Percentiles rank a stretch among this genome's conserved stretches.
phyloP scores from a whole-genome alignment of 1,140 invertebrate genomes.

The Cotesia chilonis region DNA sequence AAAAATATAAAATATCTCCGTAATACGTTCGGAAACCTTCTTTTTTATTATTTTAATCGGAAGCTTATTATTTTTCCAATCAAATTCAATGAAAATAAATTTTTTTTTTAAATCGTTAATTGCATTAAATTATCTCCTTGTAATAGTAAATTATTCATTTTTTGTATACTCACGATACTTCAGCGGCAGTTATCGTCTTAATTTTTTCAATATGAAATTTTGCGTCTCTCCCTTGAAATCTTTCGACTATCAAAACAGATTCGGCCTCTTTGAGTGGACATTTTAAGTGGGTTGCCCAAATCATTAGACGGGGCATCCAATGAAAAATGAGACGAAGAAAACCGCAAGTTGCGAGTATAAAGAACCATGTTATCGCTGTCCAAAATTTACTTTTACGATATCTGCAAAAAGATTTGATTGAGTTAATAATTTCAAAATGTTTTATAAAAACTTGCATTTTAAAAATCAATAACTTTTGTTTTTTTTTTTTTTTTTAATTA shows the following conservation, averaged over 20 bases:
- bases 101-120: too few relatives aligned
- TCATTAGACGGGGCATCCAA: conserved; percentile 73
- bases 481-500: too few relatives aligned
- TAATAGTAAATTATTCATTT: background rate
- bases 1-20: too few relatives aligned
- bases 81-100: too few relatives aligned
- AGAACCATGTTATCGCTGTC: conserved; percentile 69
- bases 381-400: conserved; percentile 64
- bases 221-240: conserved; percentile 67
- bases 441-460: too few relatives aligned
- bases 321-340: conserved; percentile 73
- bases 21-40: too few relatives aligned
- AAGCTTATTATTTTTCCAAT: too few relatives aligned
- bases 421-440: too few relatives aligned
- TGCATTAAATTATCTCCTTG: too few relatives aligned
- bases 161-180: conserved; percentile 53
- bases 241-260: conserved; percentile 70
- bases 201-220: conserved; percentile 67
- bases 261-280: conserved; percentile 70
- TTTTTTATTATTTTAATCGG: too few relatives aligned
- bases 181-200: conserved; percentile 54
- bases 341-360: conserved; percentile 70
- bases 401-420: conserved; percentile 55
- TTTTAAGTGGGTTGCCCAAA: conserved; percentile 69
- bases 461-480: too few relatives aligned